phyloP scores from a whole-genome alignment of 2,888 invertebrate genomes.

The Athripsodes cinereus region DNA sequence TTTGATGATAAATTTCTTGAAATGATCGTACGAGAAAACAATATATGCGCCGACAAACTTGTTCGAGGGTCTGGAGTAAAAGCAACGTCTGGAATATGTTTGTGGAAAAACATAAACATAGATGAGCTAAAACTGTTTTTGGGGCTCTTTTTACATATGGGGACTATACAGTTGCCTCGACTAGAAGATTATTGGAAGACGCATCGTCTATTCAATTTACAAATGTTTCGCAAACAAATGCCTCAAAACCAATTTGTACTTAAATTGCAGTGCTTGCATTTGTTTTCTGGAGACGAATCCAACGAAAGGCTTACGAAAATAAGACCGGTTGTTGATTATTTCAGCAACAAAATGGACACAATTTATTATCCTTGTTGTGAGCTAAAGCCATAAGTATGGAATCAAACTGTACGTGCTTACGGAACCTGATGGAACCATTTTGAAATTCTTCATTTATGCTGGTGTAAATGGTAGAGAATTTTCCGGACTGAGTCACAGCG shows the following conservation, averaged over 20 bases:
- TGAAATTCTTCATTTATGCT: no score
- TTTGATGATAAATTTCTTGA: neutral
- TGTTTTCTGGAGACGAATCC: neutral
- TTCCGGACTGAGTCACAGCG: no score
- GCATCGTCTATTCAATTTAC: conserved; percentile 6
- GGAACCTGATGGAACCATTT: no score
- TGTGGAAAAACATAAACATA: neutral
- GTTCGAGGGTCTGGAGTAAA: neutral
- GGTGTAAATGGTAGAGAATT: no score
- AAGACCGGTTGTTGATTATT: conserved; percentile 5
- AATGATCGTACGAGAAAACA: neutral
- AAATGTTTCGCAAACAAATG: neutral
- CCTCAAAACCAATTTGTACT: neutral
- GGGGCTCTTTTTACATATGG: conserved; percentile 13
- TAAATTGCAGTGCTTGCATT: neutral
- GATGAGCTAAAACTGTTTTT: conserved; percentile 1
- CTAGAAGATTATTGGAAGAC: conserved; percentile 12
- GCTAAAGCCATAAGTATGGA: no score
- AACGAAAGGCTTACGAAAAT: conserved; percentile 9
- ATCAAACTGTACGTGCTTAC: no score
- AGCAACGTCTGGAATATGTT: neutral
- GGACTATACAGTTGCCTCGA: conserved; percentile 8
- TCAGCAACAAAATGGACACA: conserved; percentile 4
- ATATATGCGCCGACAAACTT: neutral
- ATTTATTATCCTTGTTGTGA: no score